phyloP scores from a whole-genome alignment of 2,797 vertebrate genomes.

The Simalia tracyae region DNA sequence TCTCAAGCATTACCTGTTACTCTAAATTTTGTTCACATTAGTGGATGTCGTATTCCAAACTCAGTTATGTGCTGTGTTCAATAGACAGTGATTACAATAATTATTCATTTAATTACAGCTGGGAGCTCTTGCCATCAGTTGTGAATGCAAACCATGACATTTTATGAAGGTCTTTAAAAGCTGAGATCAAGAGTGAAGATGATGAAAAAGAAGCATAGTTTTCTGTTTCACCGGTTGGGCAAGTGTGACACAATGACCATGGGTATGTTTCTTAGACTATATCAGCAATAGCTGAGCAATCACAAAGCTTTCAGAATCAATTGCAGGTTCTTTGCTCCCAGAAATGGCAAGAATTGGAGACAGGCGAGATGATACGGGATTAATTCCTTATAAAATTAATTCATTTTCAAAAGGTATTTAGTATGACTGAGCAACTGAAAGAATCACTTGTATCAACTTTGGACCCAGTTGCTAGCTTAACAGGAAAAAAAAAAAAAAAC shows the following conservation, averaged over 20 bases:
- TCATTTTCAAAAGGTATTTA: background rate
- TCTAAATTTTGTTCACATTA: background rate
- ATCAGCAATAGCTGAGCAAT: background rate
- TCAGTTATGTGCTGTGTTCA: background rate
- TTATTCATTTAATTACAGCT: conserved; percentile 18
- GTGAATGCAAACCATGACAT: background rate
- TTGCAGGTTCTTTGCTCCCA: accelerated
- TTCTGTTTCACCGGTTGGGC: background rate
- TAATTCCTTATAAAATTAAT: conserved; percentile 24
- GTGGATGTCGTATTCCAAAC: background rate
- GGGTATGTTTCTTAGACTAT: background rate
- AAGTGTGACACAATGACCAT: background rate
- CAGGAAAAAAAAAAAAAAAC: background rate
- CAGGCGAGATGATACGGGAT: background rate
- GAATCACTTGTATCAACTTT: conserved; percentile 8
- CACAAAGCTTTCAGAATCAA: background rate
- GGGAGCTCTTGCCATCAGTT: accelerated
- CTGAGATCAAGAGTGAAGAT: background rate
- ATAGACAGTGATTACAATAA: background rate
- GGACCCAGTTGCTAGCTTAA: background rate
- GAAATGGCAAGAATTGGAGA: accelerated
- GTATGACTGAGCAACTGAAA: background rate
- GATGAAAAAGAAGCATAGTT: background rate
- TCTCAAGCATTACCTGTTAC: background rate
- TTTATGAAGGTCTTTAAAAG: background rate